Evolutionary conservation across 2,888 invertebrate genomes (phyloP), one percentile per base, ranked within the genome.

Genomic region (Synergus umbraculus): DNA sequence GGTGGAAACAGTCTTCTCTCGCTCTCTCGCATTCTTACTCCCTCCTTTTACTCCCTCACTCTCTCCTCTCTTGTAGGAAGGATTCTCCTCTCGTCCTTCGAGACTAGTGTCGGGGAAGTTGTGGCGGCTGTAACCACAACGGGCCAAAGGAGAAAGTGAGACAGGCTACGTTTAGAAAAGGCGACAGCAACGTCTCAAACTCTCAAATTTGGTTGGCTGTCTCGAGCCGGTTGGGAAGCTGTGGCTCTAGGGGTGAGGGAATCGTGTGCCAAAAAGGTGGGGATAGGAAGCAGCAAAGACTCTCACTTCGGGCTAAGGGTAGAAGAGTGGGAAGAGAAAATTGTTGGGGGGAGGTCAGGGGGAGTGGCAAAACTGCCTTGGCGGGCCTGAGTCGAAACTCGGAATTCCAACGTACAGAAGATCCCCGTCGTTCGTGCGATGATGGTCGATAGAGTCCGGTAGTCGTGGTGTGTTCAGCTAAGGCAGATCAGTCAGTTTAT

Each of bases 201-300:
- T 54, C 86, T 85, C 85, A 91, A 91, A 91, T 91, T 91, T 91
- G 91, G 91, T 91, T 91, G 91, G 91, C 86, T 89, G 89, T 78
- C 67, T 69, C 69, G 79, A 81, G 82, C 81, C 77, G 81, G 81
- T 80, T 79, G 81, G 78, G 77, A 77, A 78, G 77, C 78, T 80
- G 54, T 78, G 46, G 64, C 67, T 73, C 54, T 81, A 78, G 78
- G 80, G 76, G 81, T 79, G 80, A 78, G 77, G 83, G 76, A 82
- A 83, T 81, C 78, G 83, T 79, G 80, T 76, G 79, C 81, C 77
- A 65, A 10, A 29, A 64, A 22, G 67, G 80, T 76, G 77, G 63
- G 67, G 79, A 60, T 73, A n/a, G 69, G 76, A 76, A 49, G 78
- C 73, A 79, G 81, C 73, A 76, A 79, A 77, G 83, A 54, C 60